phyloP scores from a whole-genome alignment of 2,888 invertebrate species.

The Cyclophora punctaria region DNA sequence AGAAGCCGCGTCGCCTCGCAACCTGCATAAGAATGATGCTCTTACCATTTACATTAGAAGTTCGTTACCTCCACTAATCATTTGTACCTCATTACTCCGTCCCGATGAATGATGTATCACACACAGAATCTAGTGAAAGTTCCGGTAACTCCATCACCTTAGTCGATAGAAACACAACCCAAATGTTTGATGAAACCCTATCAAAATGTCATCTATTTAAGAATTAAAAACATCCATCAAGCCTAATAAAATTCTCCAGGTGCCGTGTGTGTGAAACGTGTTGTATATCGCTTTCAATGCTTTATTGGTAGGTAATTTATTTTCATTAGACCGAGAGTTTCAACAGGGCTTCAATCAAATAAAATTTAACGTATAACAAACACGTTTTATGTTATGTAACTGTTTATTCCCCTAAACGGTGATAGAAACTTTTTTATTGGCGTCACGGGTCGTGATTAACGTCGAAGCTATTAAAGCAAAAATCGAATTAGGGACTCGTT shows the following conservation, averaged over 20 bases:
- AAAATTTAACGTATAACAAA: slow-evolving; percentile 12
- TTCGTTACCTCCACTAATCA: slow-evolving; percentile 11
- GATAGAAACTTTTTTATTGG: slow-evolving; percentile 38
- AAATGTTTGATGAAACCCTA: no score
- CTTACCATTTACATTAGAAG: slow-evolving; percentile 19
- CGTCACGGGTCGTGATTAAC: slow-evolving; percentile 31
- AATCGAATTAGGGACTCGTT: slow-evolving; percentile 21
- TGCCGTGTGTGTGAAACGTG: no score
- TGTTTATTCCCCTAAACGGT: slow-evolving; percentile 30
- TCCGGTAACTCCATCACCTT: no score
- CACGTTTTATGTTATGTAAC: slow-evolving; percentile 10
- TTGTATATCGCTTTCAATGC: no score
- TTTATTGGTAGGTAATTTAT: no score
- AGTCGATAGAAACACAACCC: no score
- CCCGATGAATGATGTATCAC: neutral
- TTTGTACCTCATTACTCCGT: slow-evolving; percentile 12
- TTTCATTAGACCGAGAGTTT: no score
- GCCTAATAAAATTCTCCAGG: no score
- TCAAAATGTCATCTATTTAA: no score
- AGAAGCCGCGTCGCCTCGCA: slow-evolving; percentile 36
- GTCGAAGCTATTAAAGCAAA: slow-evolving; percentile 24
- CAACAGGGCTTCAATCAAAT: slow-evolving; percentile 31
- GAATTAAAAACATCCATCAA: no score
- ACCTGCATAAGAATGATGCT: slow-evolving; percentile 57
- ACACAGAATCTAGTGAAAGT: no score